These are phyloP conservation scores for Jaculus jaculus DNA, from an alignment of 2,113 vertebrate genomes.

Conservation along the genomic window DNA sequence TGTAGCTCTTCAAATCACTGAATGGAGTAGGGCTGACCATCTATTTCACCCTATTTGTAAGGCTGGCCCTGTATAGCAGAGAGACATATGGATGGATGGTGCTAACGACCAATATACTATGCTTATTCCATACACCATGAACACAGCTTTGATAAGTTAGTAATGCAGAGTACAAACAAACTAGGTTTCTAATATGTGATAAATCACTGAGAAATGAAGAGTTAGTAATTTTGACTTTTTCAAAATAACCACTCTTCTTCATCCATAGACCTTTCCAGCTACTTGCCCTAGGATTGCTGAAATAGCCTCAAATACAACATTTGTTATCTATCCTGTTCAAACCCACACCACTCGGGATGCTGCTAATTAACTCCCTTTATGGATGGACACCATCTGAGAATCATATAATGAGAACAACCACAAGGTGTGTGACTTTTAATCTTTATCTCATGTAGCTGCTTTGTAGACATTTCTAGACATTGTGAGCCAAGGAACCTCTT, in stretches of 20 bases:
- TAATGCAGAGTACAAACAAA: conserved; percentile 19
- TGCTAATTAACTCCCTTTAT: conserved; percentile 60
- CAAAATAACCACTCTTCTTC: neutral
- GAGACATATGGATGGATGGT: neutral
- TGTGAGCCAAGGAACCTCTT: conserved; percentile 8
- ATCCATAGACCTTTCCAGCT: neutral
- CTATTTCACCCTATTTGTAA: neutral
- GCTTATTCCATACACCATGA: neutral
- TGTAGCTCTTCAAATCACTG: neutral
- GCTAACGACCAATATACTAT: neutral
- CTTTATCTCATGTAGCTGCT: conserved; percentile 40
- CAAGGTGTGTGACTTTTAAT: conserved; percentile 40
- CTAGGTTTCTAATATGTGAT: neutral
- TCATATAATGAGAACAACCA: conserved; percentile 49
- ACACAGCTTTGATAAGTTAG: neutral
- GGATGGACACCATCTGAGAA: conserved; percentile 14
- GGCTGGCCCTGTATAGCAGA: neutral
- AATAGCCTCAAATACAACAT: conserved; percentile 22
- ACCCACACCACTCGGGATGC: neutral
- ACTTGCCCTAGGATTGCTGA: conserved; percentile 37
- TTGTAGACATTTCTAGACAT: conserved; percentile 38
- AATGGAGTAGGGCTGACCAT: neutral
- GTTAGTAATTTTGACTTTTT: conserved; percentile 51
- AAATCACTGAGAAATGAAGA: conserved; percentile 10
- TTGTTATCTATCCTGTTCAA: conserved; percentile 35